Percentiles rank a stretch among this genome's conserved stretches.
These are phyloP conservation scores for Nixonia krombeini DNA, from an alignment of 1,140 invertebrate species.

Conservation along the genomic window DNA sequence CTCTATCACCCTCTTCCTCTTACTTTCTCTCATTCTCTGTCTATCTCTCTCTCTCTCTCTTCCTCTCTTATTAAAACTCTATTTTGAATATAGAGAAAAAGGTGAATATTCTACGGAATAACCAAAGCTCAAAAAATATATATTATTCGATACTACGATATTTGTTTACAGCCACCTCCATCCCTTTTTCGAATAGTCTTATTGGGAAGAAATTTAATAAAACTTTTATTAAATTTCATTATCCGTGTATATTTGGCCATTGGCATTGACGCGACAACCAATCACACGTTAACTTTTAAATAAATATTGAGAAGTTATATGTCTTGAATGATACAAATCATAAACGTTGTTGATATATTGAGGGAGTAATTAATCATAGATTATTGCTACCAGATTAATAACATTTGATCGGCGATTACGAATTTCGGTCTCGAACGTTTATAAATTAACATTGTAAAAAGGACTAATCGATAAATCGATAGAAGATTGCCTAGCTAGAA, in stretches of 20 bases:
- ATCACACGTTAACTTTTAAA: slow-evolving; percentile 71
- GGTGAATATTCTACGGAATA: slow-evolving; percentile 17
- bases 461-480: slow-evolving; percentile 38
- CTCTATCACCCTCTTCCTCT: slow-evolving; percentile 4
- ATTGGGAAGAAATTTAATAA: slow-evolving; percentile 5
- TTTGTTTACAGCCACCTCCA: slow-evolving; percentile 18
- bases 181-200: slow-evolving; percentile 8
- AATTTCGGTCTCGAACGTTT: slow-evolving; percentile 54
- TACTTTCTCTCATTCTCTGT: slow-evolving; percentile 8
- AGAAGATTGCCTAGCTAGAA: slow-evolving; percentile 45
- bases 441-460: slow-evolving; percentile 51
- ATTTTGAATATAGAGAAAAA: slow-evolving; percentile 22
- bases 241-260: slow-evolving; percentile 27
- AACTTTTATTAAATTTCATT: slow-evolving; percentile 24
- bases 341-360: slow-evolving; percentile 67
- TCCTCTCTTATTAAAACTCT: slow-evolving; percentile 10
- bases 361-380: slow-evolving; percentile 55
- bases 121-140: slow-evolving; percentile 34
- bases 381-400: slow-evolving; percentile 47
- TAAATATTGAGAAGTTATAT: slow-evolving; percentile 59
- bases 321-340: slow-evolving; percentile 51
- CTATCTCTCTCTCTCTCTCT: slow-evolving; percentile 8
- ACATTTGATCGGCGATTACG: slow-evolving; percentile 47
- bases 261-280: slow-evolving; percentile 67
- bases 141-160: slow-evolving; percentile 19